These are phyloP conservation scores for Phallusia fumigata DNA, from an alignment of 23 tunicate species.

Conservation along the genomic window DNA sequence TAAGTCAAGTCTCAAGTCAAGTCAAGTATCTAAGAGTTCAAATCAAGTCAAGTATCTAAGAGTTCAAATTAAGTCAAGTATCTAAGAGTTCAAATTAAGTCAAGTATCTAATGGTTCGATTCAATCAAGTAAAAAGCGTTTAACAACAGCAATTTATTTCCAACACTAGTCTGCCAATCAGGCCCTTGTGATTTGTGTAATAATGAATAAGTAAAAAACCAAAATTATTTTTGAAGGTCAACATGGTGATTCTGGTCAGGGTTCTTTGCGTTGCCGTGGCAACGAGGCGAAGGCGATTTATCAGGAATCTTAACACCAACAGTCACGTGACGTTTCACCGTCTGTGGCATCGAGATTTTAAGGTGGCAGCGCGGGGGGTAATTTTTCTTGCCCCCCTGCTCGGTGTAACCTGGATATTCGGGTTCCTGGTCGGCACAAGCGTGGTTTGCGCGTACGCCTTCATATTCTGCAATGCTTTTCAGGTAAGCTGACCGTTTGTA, in stretches of 20 bases:
- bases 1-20: too few species aligned
- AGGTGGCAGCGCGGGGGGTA: slow-evolving; percentile 21
- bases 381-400: slow-evolving; percentile 39
- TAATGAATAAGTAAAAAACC: not conserved
- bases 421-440: slow-evolving; percentile 18
- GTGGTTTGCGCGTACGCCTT: slow-evolving; percentile 31
- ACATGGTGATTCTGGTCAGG: slow-evolving; percentile 22
- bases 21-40: too few species aligned
- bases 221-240: slow-evolving; percentile 16
- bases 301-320: not conserved
- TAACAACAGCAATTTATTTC: too few species aligned
- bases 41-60: too few species aligned
- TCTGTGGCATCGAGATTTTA: slow-evolving; percentile 1
- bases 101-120: too few species aligned
- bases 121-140: too few species aligned
- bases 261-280: slow-evolving; percentile 35
- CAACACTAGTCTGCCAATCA: too few species aligned
- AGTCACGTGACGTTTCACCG: not conserved
- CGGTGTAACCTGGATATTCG: slow-evolving; percentile 47
- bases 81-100: too few species aligned
- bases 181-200: too few species aligned
- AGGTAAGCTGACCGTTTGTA: too few species aligned
- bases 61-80: too few species aligned
- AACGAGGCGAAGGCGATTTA: slow-evolving; percentile 21
- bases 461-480: slow-evolving; percentile 38